A percentile compares a stretch with the other conserved stretches of the same genome.
These are phyloP conservation scores for Cotesia glomerata DNA, from an alignment of 1,140 invertebrate species.

Conservation along the genomic window DNA sequence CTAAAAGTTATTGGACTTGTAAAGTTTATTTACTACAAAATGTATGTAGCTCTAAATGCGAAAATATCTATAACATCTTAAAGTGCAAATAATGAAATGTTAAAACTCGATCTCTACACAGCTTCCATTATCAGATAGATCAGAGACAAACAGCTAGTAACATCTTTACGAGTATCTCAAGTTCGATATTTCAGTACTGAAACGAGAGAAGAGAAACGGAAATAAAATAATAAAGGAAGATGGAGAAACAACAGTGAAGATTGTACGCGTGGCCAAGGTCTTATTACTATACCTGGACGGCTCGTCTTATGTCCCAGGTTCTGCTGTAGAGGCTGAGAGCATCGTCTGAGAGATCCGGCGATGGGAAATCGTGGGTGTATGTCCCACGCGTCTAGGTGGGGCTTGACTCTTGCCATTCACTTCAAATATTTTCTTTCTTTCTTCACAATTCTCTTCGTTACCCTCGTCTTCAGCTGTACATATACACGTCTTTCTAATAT, in stretches of 20 bases:
- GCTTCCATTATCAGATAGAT: constrained; percentile 38
- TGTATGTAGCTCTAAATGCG: too few relatives aligned
- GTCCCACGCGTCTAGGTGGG: constrained; percentile 42
- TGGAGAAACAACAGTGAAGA: constrained; percentile 21
- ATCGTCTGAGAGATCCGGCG: constrained; percentile 24
- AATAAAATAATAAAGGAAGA: constrained; percentile 17
- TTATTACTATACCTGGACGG: constrained; percentile 43
- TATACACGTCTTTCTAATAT: constrained; percentile 5
- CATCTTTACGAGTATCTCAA: constrained; percentile 5
- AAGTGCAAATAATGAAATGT: neutral
- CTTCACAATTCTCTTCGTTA: neutral
- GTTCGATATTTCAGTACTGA: neutral
- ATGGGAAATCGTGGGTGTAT: constrained; percentile 52
- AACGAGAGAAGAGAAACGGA: neutral
- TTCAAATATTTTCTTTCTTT: neutral
- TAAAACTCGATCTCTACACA: constrained; percentile 2
- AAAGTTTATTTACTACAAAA: too few relatives aligned
- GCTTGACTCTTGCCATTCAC: constrained; percentile 25
- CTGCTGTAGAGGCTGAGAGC: constrained; percentile 21
- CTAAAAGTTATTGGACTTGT: neutral
- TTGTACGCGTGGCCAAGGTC: constrained; percentile 52
- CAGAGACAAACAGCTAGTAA: constrained; percentile 32
- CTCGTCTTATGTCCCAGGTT: constrained; percentile 34
- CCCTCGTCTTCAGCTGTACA: constrained; percentile 5
- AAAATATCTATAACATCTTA: neutral